These are phyloP conservation scores for Mobula birostris DNA, from an alignment of 2,113 vertebrate species.

Conservation along the genomic window DNA sequence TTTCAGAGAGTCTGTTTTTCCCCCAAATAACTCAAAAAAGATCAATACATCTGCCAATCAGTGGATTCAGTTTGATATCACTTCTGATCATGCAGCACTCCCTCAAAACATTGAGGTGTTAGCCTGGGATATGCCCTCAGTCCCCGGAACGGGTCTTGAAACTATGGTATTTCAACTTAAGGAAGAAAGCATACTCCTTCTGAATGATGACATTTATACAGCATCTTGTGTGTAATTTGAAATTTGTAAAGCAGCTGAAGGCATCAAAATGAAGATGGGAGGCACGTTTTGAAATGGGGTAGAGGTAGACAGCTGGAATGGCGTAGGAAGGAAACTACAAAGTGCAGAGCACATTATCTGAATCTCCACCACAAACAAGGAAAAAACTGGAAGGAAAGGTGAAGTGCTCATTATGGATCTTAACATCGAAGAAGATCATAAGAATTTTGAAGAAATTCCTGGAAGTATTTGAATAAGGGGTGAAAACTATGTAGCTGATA, in stretches of 20 bases:
- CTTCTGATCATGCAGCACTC: too few relatives aligned
- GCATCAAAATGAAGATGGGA: not conserved
- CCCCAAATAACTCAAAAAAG: too few relatives aligned
- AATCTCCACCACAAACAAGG: not conserved
- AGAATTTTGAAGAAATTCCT: not conserved
- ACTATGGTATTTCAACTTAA: not conserved
- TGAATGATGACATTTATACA: not conserved
- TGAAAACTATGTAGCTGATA: not conserved
- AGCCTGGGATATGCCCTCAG: too few relatives aligned
- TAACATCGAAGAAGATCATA: not conserved
- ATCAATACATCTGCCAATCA: too few relatives aligned
- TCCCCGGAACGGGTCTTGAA: not conserved
- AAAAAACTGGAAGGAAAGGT: not conserved
- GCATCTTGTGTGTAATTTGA: not conserved
- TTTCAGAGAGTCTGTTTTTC: too few relatives aligned
- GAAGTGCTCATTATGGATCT: not conserved
- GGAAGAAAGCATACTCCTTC: not conserved
- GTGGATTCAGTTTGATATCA: too few relatives aligned
- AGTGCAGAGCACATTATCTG: not conserved
- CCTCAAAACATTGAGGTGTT: too few relatives aligned
- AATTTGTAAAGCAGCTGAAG: not conserved
- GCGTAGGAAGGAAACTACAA: not conserved
- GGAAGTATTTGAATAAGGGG: not conserved
- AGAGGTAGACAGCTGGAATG: not conserved
- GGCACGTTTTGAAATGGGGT: not conserved